A percentile compares a stretch with the other conserved stretches of the same genome.
These are phyloP conservation scores for Disparrhopalites patrizii DNA, from an alignment of 2,888 invertebrate species.

Conservation along the genomic window DNA sequence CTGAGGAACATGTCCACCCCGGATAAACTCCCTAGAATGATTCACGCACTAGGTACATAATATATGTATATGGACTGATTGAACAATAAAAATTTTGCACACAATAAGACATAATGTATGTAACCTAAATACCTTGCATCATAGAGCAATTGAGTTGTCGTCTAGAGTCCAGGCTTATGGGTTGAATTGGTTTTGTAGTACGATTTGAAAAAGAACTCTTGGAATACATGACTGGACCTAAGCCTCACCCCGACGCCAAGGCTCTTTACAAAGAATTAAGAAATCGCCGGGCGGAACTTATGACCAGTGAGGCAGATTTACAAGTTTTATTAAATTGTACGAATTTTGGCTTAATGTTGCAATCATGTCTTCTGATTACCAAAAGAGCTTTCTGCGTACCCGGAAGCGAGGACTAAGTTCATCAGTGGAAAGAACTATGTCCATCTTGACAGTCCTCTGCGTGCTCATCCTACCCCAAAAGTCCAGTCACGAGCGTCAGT, in stretches of 20 bases:
- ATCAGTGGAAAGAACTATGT: too few relatives aligned
- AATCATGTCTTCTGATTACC: background rate
- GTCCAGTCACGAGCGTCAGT: background rate
- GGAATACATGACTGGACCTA: background rate
- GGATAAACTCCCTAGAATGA: constrained; percentile 1
- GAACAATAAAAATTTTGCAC: too few relatives aligned
- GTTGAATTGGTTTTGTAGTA: background rate
- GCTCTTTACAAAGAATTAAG: constrained; percentile 7
- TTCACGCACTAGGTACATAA: constrained; percentile 9
- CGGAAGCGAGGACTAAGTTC: background rate
- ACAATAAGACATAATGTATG: too few relatives aligned
- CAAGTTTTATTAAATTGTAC: background rate
- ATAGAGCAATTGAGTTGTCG: too few relatives aligned
- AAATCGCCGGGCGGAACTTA: constrained; percentile 2
- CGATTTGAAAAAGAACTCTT: constrained; percentile 5
- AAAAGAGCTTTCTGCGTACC: background rate
- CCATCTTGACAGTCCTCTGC: too few relatives aligned
- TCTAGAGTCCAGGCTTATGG: too few relatives aligned
- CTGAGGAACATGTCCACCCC: background rate
- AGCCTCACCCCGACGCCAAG: constrained; percentile 8
- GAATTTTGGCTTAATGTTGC: background rate
- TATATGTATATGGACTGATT: background rate
- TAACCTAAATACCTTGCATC: too few relatives aligned
- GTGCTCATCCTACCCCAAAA: background rate
- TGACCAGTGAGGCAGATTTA: background rate